phyloP scores from a whole-genome alignment of 2,888 invertebrate genomes.

The Andrena camellia region DNA sequence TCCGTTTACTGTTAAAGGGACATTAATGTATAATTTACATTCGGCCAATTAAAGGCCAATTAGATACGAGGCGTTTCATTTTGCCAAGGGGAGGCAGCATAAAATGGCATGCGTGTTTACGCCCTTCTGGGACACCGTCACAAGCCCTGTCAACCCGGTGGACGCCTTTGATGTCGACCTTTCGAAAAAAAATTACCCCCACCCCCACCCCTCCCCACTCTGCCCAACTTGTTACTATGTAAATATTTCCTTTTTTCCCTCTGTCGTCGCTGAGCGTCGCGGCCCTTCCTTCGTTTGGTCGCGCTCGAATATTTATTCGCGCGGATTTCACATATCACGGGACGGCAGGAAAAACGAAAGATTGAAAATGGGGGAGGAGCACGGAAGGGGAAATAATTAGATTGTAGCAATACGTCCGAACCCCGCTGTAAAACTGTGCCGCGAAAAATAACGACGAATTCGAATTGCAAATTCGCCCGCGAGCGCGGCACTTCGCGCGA shows the following conservation, averaged over 20 bases:
- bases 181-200: constrained; percentile 42
- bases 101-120: constrained; percentile 49
- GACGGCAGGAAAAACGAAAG: background rate
- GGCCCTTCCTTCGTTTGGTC: constrained; percentile 16
- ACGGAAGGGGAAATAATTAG: constrained; percentile 31
- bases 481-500: background rate
- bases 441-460: constrained; percentile 57
- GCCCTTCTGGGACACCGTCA: constrained; percentile 41
- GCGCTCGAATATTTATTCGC: constrained; percentile 27
- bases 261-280: background rate
- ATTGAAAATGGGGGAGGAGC: background rate
- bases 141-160: constrained; percentile 11
- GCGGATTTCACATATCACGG: constrained; percentile 12
- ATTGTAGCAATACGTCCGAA: constrained; percentile 41
- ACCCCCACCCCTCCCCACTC: background rate
- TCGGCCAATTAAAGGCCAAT: constrained; percentile 73
- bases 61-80: constrained; percentile 66
- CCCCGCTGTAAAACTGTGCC: constrained; percentile 41
- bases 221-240: constrained; percentile 36
- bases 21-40: constrained; percentile 73
- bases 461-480: constrained; percentile 57
- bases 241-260: constrained; percentile 4
- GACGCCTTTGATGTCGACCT: constrained; percentile 46
- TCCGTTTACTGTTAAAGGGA: constrained; percentile 64
- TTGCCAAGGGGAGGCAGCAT: constrained; percentile 37